phyloP scores from a whole-genome alignment of 2,113 vertebrate genomes.

The Andinoacara biseriatus region DNA sequence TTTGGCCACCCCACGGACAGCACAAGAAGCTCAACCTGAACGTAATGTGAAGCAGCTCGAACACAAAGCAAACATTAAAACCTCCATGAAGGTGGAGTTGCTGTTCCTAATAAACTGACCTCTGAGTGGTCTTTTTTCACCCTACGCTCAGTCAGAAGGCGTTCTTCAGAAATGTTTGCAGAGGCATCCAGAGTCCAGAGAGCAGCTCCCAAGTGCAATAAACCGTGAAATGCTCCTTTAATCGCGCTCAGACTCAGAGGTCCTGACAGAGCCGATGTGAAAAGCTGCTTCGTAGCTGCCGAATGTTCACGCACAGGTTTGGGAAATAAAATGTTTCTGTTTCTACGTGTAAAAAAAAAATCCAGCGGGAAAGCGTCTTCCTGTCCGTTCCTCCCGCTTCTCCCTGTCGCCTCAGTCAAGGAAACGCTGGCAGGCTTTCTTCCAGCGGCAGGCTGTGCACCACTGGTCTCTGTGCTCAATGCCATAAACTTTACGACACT shows the following conservation, averaged over 20 bases:
- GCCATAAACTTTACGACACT: conserved; percentile 91
- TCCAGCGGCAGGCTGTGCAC: conserved; percentile 91
- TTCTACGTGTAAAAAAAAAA: background rate
- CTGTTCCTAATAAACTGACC: conserved; percentile 2
- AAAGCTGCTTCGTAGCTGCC: conserved; percentile 1
- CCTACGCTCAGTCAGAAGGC: background rate
- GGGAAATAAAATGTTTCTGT: background rate
- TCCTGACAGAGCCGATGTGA: background rate
- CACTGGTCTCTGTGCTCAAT: conserved; percentile 89
- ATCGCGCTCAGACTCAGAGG: too few species aligned
- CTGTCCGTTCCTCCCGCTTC: background rate
- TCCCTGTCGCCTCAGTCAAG: conserved; percentile 75
- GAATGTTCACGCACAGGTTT: background rate
- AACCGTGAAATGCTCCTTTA: background rate
- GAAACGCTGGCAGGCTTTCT: conserved; percentile 91
- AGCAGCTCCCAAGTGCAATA: background rate
- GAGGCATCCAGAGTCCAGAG: background rate
- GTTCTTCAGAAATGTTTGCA: background rate
- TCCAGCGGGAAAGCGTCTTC: background rate
- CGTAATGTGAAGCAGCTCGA: background rate
- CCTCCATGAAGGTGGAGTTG: background rate
- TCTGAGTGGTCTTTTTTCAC: background rate
- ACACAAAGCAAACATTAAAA: background rate
- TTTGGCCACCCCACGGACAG: accelerated
- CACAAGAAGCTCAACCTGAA: background rate